Percentiles rank a stretch among this genome's conserved stretches.
Conservation (phyloP, 2,113 vertebrate genomes). For the Muscicapa adusta region DNA sequence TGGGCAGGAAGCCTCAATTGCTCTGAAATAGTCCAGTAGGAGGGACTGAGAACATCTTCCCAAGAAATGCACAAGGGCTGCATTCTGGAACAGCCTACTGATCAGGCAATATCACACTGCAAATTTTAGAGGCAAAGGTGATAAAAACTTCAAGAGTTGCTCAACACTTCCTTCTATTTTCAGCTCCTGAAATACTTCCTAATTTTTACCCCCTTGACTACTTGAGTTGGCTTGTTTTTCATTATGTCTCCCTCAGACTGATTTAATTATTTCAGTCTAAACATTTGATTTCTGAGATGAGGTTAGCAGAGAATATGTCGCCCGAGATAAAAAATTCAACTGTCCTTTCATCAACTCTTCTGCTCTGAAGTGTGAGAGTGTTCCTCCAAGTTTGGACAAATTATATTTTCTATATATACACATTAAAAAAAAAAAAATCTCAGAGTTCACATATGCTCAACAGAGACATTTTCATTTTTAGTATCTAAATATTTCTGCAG, state of each 20-base stretch:
- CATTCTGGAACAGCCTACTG: not conserved
- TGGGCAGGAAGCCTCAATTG: not conserved
- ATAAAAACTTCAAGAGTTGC: not conserved
- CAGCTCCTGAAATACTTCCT: not conserved
- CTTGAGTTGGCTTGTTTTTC: not conserved
- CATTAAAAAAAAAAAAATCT: not conserved
- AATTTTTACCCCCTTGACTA: not conserved
- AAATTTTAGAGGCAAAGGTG: not conserved
- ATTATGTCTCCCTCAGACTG: not conserved
- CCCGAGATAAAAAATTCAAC: not conserved
- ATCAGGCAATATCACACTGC: not conserved
- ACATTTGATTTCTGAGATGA: not conserved
- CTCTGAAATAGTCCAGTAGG: not conserved
- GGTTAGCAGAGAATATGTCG: not conserved
- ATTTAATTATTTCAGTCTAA: conserved; percentile 12
- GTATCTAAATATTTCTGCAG: conserved; percentile 10
- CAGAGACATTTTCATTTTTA: not conserved
- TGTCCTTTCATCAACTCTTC: not conserved
- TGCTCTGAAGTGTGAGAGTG: not conserved
- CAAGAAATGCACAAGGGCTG: not conserved
- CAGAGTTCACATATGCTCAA: not conserved
- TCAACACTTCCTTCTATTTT: not conserved
- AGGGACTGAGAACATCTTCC: not conserved
- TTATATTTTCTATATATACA: not conserved
- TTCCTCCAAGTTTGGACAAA: not conserved